Conservation (phyloP, 2,888 invertebrate species). For the Caenorhabditis sp. region DNA sequence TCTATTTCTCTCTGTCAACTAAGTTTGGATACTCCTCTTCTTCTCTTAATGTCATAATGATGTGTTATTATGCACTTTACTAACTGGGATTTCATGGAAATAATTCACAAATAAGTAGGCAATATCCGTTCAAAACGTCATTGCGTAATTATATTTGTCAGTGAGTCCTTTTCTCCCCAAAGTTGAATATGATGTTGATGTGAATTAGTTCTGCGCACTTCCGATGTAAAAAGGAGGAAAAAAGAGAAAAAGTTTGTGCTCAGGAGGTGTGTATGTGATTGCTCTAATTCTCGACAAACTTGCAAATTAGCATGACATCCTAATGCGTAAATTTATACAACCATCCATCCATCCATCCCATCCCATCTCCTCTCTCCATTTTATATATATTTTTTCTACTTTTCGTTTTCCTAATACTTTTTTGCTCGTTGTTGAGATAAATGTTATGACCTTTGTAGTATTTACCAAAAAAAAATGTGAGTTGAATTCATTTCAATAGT, state of each 20-base stretch:
- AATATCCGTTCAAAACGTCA: not conserved
- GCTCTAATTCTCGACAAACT: constrained; percentile 1
- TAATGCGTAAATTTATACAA: constrained; percentile 1
- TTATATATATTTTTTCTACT: not conserved
- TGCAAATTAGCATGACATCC: not conserved
- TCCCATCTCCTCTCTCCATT: not conserved
- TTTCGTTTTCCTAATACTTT: not conserved
- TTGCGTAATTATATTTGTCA: not conserved
- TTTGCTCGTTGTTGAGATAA: not conserved
- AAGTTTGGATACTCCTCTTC: too few relatives aligned
- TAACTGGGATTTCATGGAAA: too few relatives aligned
- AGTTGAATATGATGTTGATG: not conserved
- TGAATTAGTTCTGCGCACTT: not conserved
- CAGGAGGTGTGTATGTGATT: constrained; percentile 1
- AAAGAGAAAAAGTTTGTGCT: not conserved
- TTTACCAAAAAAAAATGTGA: too few relatives aligned
- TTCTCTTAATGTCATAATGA: too few relatives aligned
- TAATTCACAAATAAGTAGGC: not conserved
- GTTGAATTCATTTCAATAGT: too few relatives aligned
- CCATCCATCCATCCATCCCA: not conserved
- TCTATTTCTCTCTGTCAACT: too few relatives aligned
- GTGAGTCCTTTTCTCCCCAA: too few relatives aligned
- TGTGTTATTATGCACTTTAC: too few relatives aligned
- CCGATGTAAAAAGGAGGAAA: not conserved
- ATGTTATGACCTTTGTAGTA: too few relatives aligned